Percentiles rank a stretch among this genome's conserved stretches.
Evolutionary conservation across 92 coral and sea anemone genomes (phyloP).

Genomic region (Micromussa lordhowensis): DNA sequence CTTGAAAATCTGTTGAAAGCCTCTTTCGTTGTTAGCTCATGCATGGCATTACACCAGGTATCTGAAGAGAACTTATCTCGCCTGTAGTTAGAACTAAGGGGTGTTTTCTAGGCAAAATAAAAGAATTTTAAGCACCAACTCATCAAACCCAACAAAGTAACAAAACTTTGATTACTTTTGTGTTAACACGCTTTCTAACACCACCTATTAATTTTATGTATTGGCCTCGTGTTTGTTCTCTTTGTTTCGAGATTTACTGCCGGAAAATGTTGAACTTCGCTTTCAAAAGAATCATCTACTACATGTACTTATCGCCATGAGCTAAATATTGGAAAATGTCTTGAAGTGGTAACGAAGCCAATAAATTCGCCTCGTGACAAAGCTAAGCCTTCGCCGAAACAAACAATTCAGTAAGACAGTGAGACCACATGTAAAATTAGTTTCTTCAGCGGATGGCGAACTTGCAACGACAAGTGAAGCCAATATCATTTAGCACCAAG

Average conservation of each 20-base stretch:
- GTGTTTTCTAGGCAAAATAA: not conserved
- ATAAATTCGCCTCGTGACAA: not conserved
- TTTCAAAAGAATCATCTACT: not conserved
- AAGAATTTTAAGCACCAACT: not conserved
- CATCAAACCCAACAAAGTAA: not conserved
- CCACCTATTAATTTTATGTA: slow-evolving; percentile 6
- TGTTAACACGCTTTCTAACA: not conserved
- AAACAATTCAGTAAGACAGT: not conserved
- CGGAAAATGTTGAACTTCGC: not conserved
- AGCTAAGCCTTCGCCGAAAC: not conserved
- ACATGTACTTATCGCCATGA: not conserved
- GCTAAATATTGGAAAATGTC: not conserved
- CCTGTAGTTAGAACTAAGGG: not conserved
- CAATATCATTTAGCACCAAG: not conserved
- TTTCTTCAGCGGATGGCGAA: not conserved
- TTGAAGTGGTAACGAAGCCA: not conserved
- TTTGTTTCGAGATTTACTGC: slow-evolving; percentile 5
- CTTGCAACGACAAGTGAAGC: not conserved
- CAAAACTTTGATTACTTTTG: slow-evolving; percentile 19
- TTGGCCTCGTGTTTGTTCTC: slow-evolving; percentile 10
- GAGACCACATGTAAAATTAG: not conserved
- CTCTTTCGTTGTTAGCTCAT: not conserved
- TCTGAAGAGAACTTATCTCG: not conserved
- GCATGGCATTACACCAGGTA: not conserved
- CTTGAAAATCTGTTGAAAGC: slow-evolving; percentile 30